A percentile compares a stretch with the other conserved stretches of the same genome.
Evolutionary conservation across 2,888 invertebrate species (phyloP).

Genomic region (Corythucha ciliata): DNA sequence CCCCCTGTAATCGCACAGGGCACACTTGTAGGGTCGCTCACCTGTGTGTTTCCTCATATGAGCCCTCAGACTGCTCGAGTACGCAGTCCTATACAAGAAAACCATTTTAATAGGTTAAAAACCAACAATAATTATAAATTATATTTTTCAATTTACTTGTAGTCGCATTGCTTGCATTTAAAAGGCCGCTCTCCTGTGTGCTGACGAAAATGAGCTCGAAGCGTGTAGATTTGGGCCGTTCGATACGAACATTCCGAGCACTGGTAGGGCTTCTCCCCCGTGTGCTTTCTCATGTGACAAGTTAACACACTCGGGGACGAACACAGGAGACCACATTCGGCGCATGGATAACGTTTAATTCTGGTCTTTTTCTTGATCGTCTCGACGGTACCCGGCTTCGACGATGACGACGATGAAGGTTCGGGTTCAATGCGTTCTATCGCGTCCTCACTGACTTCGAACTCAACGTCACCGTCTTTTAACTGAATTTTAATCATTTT

Average conservation of each 20-base stretch:
- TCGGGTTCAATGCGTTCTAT: too few relatives aligned
- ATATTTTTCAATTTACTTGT: background rate
- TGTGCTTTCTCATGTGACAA: conserved; percentile 17
- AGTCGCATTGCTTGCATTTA: conserved; percentile 4
- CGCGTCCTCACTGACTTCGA: too few relatives aligned
- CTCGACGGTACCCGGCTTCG: too few relatives aligned
- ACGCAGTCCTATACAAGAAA: background rate
- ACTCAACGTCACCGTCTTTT: too few relatives aligned
- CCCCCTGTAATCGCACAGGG: too few relatives aligned
- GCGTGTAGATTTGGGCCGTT: background rate
- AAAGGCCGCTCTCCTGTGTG: conserved; percentile 10
- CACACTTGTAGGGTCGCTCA: too few relatives aligned
- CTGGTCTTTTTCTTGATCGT: background rate
- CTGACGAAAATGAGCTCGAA: background rate
- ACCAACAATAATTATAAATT: background rate
- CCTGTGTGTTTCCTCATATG: too few relatives aligned
- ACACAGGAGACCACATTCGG: conserved; percentile 11
- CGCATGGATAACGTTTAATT: conserved; percentile 13
- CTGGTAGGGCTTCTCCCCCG: conserved; percentile 19
- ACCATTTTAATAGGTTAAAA: background rate
- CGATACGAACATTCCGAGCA: conserved; percentile 15
- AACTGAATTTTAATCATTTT: too few relatives aligned
- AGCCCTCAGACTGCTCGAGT: too few relatives aligned
- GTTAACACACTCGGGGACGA: conserved; percentile 14
- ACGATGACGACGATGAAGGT: too few relatives aligned